These are phyloP conservation scores for Phenganax stokvisi DNA, from an alignment of 92 coral and sea anemone species.

Conservation along the genomic window DNA sequence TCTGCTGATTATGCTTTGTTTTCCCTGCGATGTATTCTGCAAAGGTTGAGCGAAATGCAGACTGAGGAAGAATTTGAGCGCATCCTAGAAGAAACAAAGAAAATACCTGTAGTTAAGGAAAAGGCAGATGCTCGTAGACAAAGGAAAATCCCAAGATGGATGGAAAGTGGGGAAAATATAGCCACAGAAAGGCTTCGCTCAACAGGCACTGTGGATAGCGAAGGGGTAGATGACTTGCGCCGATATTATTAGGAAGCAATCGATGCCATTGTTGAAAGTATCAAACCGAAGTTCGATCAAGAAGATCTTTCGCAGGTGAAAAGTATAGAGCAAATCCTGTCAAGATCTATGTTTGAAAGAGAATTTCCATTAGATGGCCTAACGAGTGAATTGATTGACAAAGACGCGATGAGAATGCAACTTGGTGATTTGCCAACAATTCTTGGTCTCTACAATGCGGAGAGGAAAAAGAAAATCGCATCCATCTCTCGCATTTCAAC, in stretches of 20 bases:
- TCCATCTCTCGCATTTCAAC: not conserved
- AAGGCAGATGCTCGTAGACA: not conserved
- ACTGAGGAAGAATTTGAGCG: not conserved
- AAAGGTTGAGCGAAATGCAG: slow-evolving; percentile 2
- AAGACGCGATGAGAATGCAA: not conserved
- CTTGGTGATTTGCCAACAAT: slow-evolving; percentile 1
- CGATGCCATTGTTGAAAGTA: slow-evolving; percentile 1
- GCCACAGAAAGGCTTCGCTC: not conserved
- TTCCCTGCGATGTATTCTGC: not conserved
- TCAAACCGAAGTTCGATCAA: not conserved
- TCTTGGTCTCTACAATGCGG: slow-evolving; percentile 2
- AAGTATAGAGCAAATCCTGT: slow-evolving; percentile 20
- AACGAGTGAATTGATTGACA: not conserved
- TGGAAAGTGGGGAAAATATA: not conserved
- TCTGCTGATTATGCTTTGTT: slow-evolving; percentile 6
- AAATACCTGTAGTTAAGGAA: not conserved
- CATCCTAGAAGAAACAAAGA: slow-evolving; percentile 11
- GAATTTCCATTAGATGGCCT: not conserved
- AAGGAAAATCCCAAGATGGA: not conserved
- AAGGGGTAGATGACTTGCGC: not conserved
- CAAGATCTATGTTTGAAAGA: slow-evolving; percentile 1
- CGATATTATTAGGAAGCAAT: slow-evolving; percentile 17
- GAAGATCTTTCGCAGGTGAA: not conserved
- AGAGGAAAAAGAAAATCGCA: not conserved
- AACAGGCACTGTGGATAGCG: not conserved